A percentile compares a stretch with the other conserved stretches of the same genome.
These are phyloP conservation scores for Leucoraja erinaceus DNA, from an alignment of 2,113 vertebrate species.

Conservation along the genomic window DNA sequence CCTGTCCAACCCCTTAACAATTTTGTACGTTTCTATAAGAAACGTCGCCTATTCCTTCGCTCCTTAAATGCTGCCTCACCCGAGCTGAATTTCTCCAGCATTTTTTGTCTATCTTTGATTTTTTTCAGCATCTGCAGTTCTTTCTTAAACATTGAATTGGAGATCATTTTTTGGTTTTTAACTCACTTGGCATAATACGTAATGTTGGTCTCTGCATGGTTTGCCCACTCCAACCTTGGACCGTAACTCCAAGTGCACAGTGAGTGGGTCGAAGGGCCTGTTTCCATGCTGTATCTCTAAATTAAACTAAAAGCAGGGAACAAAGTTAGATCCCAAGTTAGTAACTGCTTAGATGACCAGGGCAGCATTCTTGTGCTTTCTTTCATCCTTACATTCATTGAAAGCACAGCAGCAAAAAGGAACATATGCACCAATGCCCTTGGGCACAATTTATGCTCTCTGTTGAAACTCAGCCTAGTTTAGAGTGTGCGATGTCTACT, in stretches of 20 bases:
- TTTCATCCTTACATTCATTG: conserved; percentile 25
- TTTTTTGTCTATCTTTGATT: too few species aligned
- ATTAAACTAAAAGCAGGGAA: background rate
- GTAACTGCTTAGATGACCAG: background rate
- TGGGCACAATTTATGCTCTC: conserved; percentile 25
- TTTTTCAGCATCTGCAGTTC: too few species aligned
- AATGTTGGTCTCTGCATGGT: background rate
- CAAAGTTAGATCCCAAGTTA: conserved; percentile 8
- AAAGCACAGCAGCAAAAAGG: conserved; percentile 20
- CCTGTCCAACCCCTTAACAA: too few species aligned
- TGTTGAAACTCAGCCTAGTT: conserved; percentile 18
- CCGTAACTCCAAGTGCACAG: background rate
- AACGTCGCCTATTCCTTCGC: too few species aligned
- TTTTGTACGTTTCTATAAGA: too few species aligned
- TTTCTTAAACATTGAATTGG: too few species aligned
- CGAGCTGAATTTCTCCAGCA: too few species aligned
- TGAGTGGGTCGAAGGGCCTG: background rate
- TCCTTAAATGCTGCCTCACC: too few species aligned
- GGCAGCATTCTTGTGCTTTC: background rate
- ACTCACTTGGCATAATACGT: background rate
- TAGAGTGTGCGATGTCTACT: background rate
- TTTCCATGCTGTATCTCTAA: too few species aligned
- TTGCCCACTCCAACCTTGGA: background rate
- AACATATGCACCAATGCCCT: conserved; percentile 12
- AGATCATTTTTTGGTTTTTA: too few species aligned